Evolutionary conservation across 2,797 vertebrate species (phyloP).

Genomic region (Steatocranus sp.): DNA sequence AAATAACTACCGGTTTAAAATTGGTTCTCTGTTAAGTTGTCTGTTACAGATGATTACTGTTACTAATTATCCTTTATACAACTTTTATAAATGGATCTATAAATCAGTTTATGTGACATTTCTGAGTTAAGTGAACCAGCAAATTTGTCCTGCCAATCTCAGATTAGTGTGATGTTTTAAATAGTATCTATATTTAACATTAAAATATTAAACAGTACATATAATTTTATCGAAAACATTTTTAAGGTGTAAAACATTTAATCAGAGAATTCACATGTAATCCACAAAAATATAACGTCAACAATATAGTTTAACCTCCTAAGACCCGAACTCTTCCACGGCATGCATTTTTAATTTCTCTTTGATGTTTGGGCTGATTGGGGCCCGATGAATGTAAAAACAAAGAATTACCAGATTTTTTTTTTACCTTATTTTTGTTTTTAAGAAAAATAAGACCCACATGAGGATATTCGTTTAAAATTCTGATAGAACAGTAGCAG

Average conservation of each 20-base stretch:
- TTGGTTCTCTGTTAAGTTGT: not conserved
- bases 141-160: not conserved
- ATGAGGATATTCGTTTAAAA: not conserved
- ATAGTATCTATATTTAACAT: accelerated
- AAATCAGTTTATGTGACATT: not conserved
- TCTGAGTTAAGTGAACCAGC: not conserved
- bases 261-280: not conserved
- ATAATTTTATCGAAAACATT: not conserved
- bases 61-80: not conserved
- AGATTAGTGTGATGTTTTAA: not conserved
- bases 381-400: not conserved
- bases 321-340: accelerated
- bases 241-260: not conserved
- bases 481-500: not conserved
- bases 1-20: not conserved
- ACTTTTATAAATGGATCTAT: not conserved
- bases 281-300: not conserved
- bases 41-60: not conserved
- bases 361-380: not conserved
- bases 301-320: not conserved
- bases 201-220: not conserved
- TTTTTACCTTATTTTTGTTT: too few relatives aligned
- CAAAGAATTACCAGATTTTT: not conserved
- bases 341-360: not conserved
- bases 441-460: not conserved